Conservation (phyloP, 2,797 vertebrate species). For the Chrosomus eos region DNA sequence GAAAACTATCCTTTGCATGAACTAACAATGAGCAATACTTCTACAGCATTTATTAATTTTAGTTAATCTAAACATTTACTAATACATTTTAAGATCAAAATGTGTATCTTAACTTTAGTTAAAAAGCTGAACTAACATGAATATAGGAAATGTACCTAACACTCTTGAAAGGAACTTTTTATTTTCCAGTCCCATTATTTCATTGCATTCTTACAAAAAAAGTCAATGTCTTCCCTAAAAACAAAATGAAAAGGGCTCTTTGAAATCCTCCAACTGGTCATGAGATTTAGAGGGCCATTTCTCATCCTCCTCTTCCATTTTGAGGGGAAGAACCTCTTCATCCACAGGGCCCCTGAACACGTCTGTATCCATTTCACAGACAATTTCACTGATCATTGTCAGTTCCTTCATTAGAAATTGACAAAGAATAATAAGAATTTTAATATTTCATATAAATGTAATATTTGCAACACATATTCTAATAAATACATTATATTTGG, state of each 20-base stretch:
- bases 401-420: not conserved
- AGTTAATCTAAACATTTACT: too few relatives aligned
- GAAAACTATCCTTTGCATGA: too few relatives aligned
- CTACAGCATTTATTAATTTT: too few relatives aligned
- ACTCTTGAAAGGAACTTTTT: not conserved
- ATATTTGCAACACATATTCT: too few relatives aligned
- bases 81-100: too few relatives aligned
- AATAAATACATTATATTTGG: too few relatives aligned
- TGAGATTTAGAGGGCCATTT: not conserved
- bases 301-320: not conserved
- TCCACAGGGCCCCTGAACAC: not conserved
- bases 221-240: not conserved
- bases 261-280: too few relatives aligned
- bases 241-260: not conserved
- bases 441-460: not conserved
- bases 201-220: not conserved
- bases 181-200: not conserved
- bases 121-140: too few relatives aligned
- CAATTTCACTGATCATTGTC: not conserved
- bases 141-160: too few relatives aligned
- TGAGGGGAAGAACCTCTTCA: not conserved
- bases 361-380: not conserved
- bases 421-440: not conserved
- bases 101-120: too few relatives aligned
- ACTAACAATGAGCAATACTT: too few relatives aligned